Base-by-base conservation (phyloP, 1,140 invertebrate genomes). In the Drosophila arawakana region DNA sequence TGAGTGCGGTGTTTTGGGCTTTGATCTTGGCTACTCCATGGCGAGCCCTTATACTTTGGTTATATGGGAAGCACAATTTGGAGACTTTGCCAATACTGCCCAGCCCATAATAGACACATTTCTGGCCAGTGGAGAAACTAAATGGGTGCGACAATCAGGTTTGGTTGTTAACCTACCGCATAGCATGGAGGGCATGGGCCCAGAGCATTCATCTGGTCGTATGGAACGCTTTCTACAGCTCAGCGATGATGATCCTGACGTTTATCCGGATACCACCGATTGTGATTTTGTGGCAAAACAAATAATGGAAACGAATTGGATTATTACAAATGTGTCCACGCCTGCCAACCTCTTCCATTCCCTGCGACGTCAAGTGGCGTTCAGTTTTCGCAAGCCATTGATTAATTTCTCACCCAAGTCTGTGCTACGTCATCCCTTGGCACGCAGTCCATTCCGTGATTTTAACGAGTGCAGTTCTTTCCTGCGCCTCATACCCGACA, bases 101-200 rank as follows among this genome's bases (percentile, higher is more conserved):
- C 99, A 99, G 92, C 98, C 98, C 93, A 99, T 99, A 91, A 99
- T 99, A 92, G 99, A 99, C 94, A 98, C 99, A 93, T 99, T 99
- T 92, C 97, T 99, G 72, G 96, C 96, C 63, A 98, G 97, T 90
- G 98, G 98, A 9, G 98, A 99, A 93, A 96, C 97, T 41, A 99
- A 99, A 94, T 99, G 98, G 98, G 97, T 99, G 41, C 95, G 98
- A 59, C 98, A 99, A 93, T 98, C 97, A 77, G 98, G 98, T 55
- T 93, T 99, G 41, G 98, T 99, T 21, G 95, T 99, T 94, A 93
- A 99, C 5, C 94, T 99, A 80, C 99, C 99, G 8, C 99, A 99
- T 90, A 99, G 98, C 72, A 96, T 99, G 93, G 99, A 99, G 95
- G 99, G 98, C 93, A 99, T 99, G 98, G 99, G 99, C 35, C 99